Base-by-base conservation (phyloP, 23 tunicate species). In the Phallusia fumigata region DNA sequence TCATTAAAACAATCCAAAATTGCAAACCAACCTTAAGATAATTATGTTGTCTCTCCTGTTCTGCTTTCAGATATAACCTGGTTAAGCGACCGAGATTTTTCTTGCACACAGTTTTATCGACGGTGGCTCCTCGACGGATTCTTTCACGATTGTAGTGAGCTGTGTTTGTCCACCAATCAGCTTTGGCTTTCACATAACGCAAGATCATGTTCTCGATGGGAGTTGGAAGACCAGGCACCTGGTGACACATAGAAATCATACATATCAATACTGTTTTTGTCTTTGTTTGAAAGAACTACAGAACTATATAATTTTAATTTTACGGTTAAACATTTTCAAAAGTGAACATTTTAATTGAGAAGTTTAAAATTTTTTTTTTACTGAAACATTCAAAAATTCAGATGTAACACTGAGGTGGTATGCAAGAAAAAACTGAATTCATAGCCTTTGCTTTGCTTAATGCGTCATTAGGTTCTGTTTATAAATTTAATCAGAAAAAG, bases 91-190 rank as follows among this genome's bases (percentile, higher is more conserved):
- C 99, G 32, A 96, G 85, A 65, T 96, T 96, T 78, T 96, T 96
- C 93, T 96, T 96, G 87, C 99, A 96, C 64, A 96, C 99, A 31
- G 99, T 96, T 77, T 96, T 96, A 72, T 96, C 99, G 22, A 96
- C 99, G 0, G 99, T 96, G 22, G 99, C 99, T 0, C 99, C 99
- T 73, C 99, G 87, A 52, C 99, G 77, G 85, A 96, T 96, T 81
- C 99, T 81, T 65, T 96, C 99, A 33, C 99, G 93, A 72, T 96
- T 96, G 76, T 96, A 96, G 82, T 96, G 99, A 8, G 99, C 99
- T 0, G 99, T 91, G 87, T 96, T 96, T 53, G 99, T 96, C 99
- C 99, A 96, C 99, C 99, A 96, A 78, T 96, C 99, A 51, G 99
- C 99, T 80, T 96, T 96, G 65, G 99, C 92, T 74, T 96, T 96